Evolutionary conservation across 1,140 invertebrate genomes (phyloP), one percentile per base, ranked within the genome.

Genomic region (Diabrotica undecimpunctata): DNA sequence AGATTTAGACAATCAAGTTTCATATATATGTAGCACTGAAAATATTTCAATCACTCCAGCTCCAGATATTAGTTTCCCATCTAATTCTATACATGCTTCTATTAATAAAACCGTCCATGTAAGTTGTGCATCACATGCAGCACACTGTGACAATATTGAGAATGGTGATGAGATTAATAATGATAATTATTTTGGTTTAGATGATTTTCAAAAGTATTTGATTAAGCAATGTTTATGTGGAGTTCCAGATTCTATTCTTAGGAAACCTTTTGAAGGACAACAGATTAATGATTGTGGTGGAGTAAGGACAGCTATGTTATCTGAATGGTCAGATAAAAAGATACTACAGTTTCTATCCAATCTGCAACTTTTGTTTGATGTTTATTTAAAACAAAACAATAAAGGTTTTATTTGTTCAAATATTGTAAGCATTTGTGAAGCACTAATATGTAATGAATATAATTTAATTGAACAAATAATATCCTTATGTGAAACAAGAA

Each of bases 401-500:
- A 87, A 87, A 69, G 91, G 91, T 1, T 84, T 88, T 25, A 90
- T 94, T 78, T 94, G 92, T 79, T 86, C 87, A 37, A 86, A 87
- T 67, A 85, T 94, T 41, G 86, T 87, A 77, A 86, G 90, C 71
- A 86, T 92, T 11, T 92, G 91, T 79, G 87, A 92, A 71, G 85
- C 86, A n/a, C 81, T 94, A 37, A 86, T 91, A 66, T 82, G 87
- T 54, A 92, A 93, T 77, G 89, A 91, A 77, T 87, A 91, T 73
- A 89, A 88, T 56, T 86, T 94, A 69, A 88, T 94, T 54, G 90
- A 91, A 71, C 90, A 93, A 79, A 87, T 95, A 59, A 87, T 94
- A 54, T 88, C 90, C 54, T 81, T 94, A 59, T 86, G 90, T 0
- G 86, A 88, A 68, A 89, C 89, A 70, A 83, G 86, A 54, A 90